Base-by-base conservation (phyloP, 2,888 invertebrate genomes). In the Marasmarcha lunaedactyla region DNA sequence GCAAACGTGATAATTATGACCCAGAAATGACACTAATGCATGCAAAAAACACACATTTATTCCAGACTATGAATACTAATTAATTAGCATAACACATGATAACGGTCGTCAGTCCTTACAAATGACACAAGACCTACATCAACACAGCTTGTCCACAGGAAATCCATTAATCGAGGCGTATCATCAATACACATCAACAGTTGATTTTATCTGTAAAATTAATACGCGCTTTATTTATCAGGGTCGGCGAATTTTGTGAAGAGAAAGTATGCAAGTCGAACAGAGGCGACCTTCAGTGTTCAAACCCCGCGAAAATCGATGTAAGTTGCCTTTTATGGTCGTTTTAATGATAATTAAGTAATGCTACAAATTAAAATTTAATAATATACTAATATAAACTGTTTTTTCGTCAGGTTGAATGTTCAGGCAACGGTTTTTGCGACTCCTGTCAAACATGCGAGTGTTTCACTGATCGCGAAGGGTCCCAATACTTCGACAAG, bases 341-440 rank as follows among this genome's bases (percentile, higher is more conserved):
- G 7, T 35, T 27, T 14, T 15, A 15, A 37, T 20, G 20, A 7
- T 20, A 3, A 20, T 30, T 30, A 7, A 30, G 10, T 9, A 30
- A 11, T 7, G n/a, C 10, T 30, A n/a, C 9, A 5, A 25, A 6
- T n/a, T 30, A 9, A n/a, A n/a, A n/a, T 11, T 30, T 30, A 4
- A 30, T n/a, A 7, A 30, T 30, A 7, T 30, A 30, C 30, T 20
- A 30, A 10, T 30, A 30, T 20, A 30, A 30, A 30, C 30, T 10
- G 4, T 9, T 30, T 30, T 9, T 30, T 10, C 30, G 10, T n/a
- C 50, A 69, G 71, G 46, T 50, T 42, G 54, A 59, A 33, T 83
- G 81, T 41, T 64, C 62, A 1, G 70, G 71, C 34, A 79, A 83
- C 51, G 81, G 81, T 0, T 38, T 52, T 38, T 81, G 78, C 47